These are phyloP conservation scores for Argyra leucocephala DNA, from an alignment of 2,888 invertebrate genomes.

Conservation along the genomic window DNA sequence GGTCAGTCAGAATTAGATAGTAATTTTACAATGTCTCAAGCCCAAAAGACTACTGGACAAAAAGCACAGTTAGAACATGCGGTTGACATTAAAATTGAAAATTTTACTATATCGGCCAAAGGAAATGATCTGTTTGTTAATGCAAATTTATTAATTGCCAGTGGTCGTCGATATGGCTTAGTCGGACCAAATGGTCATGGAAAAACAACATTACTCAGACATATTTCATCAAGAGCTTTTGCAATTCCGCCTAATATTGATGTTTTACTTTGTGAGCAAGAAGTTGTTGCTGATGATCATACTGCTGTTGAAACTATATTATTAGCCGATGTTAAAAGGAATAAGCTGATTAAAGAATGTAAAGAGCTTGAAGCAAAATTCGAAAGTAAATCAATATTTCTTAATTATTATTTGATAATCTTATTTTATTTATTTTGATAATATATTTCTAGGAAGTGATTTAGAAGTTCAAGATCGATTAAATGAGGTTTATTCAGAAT, in stretches of 20 bases:
- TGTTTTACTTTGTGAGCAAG: constrained; percentile 94
- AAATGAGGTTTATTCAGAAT: constrained; percentile 86
- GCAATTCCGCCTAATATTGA: constrained; percentile 92
- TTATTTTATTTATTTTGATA: background rate
- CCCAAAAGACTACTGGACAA: constrained; percentile 63
- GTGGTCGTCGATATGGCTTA: constrained; percentile 88
- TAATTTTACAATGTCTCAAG: constrained; percentile 89
- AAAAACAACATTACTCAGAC: constrained; percentile 91
- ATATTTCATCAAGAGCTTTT: constrained; percentile 82
- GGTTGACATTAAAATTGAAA: constrained; percentile 95
- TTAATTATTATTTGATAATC: background rate
- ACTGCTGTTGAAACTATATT: constrained; percentile 89
- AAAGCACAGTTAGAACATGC: constrained; percentile 80
- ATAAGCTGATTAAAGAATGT: constrained; percentile 70
- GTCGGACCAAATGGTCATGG: constrained; percentile 99
- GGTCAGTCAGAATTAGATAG: constrained; percentile 82
- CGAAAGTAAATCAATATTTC: constrained; percentile 37
- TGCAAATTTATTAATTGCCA: constrained; percentile 84
- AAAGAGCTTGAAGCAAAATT: constrained; percentile 67
- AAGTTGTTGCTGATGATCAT: constrained; percentile 89
- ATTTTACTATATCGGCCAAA: constrained; percentile 94
- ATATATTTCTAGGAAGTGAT: constrained; percentile 38
- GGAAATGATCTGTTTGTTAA: constrained; percentile 96
- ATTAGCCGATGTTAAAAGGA: constrained; percentile 84
- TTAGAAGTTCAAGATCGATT: constrained; percentile 64